Evolutionary conservation across 2,797 vertebrate species (phyloP), one percentile per base, ranked within the genome.

Genomic region (Periophthalmus magnuspinnatus): DNA sequence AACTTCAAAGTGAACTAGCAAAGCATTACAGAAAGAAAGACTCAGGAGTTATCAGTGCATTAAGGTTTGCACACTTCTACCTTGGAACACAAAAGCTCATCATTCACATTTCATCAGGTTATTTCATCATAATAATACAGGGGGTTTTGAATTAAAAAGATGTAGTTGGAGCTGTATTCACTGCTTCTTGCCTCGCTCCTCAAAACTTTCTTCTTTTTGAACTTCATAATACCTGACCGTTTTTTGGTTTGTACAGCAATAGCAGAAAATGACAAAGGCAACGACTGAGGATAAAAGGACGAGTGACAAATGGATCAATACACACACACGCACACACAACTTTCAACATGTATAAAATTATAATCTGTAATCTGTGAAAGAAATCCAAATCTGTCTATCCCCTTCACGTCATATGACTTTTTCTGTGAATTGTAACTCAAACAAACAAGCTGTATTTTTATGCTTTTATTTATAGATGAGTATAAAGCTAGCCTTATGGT

Each of bases 1-100:
- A 86, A 83, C 84, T 88, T 89, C 72, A 86, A 87, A 87, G 76
- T 11, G 55, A 79, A 81, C 76, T 74, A 55, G 63, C 69, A 84
- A 76, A 69, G 76, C 68, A 67, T 88, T 77, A 75, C 57, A 74
- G 65, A 38, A 50, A 78, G 77, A 65, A 59, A 54, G 54, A 34
- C 68, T 84, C 67, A 69, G 68, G 78, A 88, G 70, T 80, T 87
- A 90, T 87, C 84, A 77, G 66, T 78, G 78, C 78, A 74, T 81
- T 79, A 69, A 82, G 72, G 70, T 85, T 85, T 83, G 77, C 69
- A 24, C 52, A 22, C 54, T 67, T 67, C 33, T 55, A 76, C 74
- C 78, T 67, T 76, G 22, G 34, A 79, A 76, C 59, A 75, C 70
- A 74, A 48, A 55, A 71, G 73, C 52, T 77, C 72, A 75, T 78